Evolutionary conservation across 2,113 vertebrate genomes (phyloP).

Genomic region (Bufo gargarizans): DNA sequence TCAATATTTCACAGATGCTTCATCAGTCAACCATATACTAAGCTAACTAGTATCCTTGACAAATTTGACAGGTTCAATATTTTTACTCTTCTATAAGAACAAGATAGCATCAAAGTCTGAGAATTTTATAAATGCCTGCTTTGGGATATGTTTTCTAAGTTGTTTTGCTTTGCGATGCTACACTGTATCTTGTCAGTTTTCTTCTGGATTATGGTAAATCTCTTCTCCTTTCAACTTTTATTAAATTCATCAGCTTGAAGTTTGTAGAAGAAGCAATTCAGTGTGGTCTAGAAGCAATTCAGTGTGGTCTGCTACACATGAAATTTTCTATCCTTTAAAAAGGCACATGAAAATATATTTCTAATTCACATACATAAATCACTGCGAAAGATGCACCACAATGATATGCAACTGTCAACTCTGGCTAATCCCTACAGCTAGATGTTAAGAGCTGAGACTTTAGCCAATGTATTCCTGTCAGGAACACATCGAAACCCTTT

Average conservation of each 20-base stretch:
- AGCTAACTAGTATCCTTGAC: constrained; percentile 41
- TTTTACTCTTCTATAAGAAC: constrained; percentile 39
- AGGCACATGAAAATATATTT: background rate
- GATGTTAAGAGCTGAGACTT: too few species aligned
- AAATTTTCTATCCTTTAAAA: background rate
- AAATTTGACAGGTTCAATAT: constrained; percentile 44
- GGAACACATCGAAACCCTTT: too few species aligned
- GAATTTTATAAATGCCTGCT: constrained; percentile 31
- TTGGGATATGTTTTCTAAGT: constrained; percentile 34
- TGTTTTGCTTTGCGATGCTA: constrained; percentile 43
- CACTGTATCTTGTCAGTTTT: constrained; percentile 42
- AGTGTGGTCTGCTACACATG: background rate
- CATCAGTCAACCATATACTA: constrained; percentile 31
- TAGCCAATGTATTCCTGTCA: too few species aligned
- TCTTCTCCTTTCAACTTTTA: constrained; percentile 14
- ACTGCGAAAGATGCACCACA: too few species aligned
- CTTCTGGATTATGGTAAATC: constrained; percentile 33
- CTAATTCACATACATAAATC: background rate
- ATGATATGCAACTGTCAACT: too few species aligned
- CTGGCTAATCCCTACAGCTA: too few species aligned
- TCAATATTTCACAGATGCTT: constrained; percentile 36
- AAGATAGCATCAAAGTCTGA: constrained; percentile 49
- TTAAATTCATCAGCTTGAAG: constrained; percentile 5
- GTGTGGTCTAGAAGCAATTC: constrained; percentile 15
- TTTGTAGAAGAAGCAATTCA: constrained; percentile 15